Evolutionary conservation across 2,113 vertebrate species (phyloP), one percentile per base, ranked within the genome.

Genomic region (Columbina picui): DNA sequence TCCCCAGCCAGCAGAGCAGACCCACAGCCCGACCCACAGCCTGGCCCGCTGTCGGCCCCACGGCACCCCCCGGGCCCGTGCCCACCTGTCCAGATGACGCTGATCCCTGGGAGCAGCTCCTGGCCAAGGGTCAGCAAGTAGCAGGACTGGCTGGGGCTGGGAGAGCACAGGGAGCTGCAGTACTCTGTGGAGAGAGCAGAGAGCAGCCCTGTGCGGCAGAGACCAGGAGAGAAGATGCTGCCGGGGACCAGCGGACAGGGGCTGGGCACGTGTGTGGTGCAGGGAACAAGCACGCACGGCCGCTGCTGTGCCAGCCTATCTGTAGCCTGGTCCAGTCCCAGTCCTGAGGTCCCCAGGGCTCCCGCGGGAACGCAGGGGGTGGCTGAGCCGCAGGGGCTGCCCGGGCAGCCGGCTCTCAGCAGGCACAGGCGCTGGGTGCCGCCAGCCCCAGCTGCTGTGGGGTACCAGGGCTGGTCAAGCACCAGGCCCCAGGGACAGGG

Each of bases 71-170:
- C 0, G 2, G 10, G 21, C 29, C 4, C 32, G 17, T 0, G 4
- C 95, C 97, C 84, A 99, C 98, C 98, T n/a, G 99, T 99, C 98
- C 99, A 99, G 91, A 99, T 98, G 73, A 99, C 96, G 11, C 97
- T 95, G 1, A 99, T 99, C 61, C 95, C 97, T 14, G 98, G 98
- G 49, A 98, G 97, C 50, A 99, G 97, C 84, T 99, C 98, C 73
- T 98, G 98, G 43, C 98, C 98, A 0, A 99, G 95, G 12, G 98
- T 98, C 92, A 98, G 97, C 90, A 99, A 85, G 96, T 99, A 99
- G 27, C 97, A 95, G 94, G 99, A 99, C 93, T 98, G 98, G 30
- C 97, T 97, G 34, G 98, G 97, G 53, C 98, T 98, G 76, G 99
- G 98, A 49, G 98, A 98, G 94, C 98, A 99, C 32, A 99, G 98